These are phyloP conservation scores for Musca vetustissima DNA, from an alignment of 1,140 invertebrate species.

Conservation along the genomic window DNA sequence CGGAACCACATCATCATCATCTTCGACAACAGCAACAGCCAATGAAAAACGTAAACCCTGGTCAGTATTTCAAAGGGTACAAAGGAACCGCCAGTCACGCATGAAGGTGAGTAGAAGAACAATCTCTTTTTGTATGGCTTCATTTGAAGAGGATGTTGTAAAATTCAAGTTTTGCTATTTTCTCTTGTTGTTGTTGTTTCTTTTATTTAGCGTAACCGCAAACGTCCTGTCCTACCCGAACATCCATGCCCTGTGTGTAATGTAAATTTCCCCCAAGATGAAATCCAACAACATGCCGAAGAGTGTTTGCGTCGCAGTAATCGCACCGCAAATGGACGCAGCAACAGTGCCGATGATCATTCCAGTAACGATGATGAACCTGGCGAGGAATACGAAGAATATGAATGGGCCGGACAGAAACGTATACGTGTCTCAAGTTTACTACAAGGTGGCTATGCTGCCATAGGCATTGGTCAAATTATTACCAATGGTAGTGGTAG, in stretches of 20 bases:
- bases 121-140: neutral
- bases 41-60: slow-evolving; percentile 52
- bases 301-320: slow-evolving; percentile 63
- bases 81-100: slow-evolving; percentile 59
- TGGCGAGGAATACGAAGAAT: slow-evolving; percentile 75
- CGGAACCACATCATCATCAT: too few species aligned
- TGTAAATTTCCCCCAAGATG: slow-evolving; percentile 65
- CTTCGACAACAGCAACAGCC: too few species aligned
- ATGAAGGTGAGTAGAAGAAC: slow-evolving; percentile 40
- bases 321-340: slow-evolving; percentile 33
- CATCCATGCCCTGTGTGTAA: slow-evolving; percentile 73
- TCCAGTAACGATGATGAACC: slow-evolving; percentile 52
- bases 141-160: neutral
- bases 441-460: slow-evolving; percentile 70
- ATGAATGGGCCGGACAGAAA: slow-evolving; percentile 80
- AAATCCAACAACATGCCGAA: slow-evolving; percentile 78
- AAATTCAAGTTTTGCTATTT: neutral
- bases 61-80: slow-evolving; percentile 54
- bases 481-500: slow-evolving; percentile 50
- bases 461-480: slow-evolving; percentile 60
- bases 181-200: too few species aligned
- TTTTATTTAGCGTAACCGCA: slow-evolving; percentile 35
- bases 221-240: slow-evolving; percentile 36
- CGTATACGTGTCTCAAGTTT: slow-evolving; percentile 70
- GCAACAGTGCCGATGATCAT: slow-evolving; percentile 27